A percentile compares a stretch with the other conserved stretches of the same genome.
Evolutionary conservation across 1,140 invertebrate genomes (phyloP).

Genomic region (Homarus americanus): DNA sequence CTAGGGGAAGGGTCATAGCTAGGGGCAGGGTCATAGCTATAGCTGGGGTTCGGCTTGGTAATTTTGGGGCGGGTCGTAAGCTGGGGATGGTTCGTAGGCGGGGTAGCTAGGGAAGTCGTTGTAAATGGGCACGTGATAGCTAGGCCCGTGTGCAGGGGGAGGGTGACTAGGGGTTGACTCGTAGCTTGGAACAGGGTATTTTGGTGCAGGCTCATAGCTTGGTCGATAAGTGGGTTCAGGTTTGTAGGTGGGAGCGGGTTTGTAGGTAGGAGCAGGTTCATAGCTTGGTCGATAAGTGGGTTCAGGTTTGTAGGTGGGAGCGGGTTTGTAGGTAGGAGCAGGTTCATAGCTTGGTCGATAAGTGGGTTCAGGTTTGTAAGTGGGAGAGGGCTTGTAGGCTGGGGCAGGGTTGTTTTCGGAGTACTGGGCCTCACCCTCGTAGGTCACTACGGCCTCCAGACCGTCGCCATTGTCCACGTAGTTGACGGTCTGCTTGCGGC

Average conservation of each 20-base stretch:
- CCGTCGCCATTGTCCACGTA: slow-evolving; percentile 53
- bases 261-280: background rate
- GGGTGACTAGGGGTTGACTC: background rate
- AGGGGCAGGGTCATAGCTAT: background rate
- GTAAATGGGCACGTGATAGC: too few species aligned
- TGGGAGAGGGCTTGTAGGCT: background rate
- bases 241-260: background rate
- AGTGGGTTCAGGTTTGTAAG: slow-evolving; percentile 15
- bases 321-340: background rate
- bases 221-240: too few species aligned
- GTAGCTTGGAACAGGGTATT: background rate
- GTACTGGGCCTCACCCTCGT: slow-evolving; percentile 32
- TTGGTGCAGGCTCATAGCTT: too few species aligned
- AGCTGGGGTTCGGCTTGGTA: background rate
- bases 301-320: background rate
- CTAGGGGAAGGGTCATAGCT: background rate
- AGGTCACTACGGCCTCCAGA: slow-evolving; percentile 36
- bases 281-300: background rate
- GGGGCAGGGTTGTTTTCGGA: slow-evolving; percentile 13
- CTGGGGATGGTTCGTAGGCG: background rate
- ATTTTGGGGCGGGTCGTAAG: background rate
- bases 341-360: background rate
- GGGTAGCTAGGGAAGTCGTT: too few species aligned
- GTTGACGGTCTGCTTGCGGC: slow-evolving; percentile 38
- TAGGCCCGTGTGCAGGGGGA: background rate